phyloP scores from a whole-genome alignment of 2,888 invertebrate genomes.

The Hirtodrosophila alboralis region DNA sequence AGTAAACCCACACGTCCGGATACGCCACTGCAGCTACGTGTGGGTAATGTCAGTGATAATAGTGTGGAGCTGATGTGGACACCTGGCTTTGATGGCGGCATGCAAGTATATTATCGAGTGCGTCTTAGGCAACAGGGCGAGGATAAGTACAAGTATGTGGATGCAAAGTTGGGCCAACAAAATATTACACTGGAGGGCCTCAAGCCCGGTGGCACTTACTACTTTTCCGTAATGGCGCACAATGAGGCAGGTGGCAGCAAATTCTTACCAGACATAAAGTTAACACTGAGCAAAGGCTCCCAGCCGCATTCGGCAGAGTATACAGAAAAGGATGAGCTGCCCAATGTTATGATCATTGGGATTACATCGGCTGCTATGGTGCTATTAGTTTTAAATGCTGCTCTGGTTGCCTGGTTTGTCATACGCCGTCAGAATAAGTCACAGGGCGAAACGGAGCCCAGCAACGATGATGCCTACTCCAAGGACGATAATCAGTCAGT shows the following conservation, averaged over 20 bases:
- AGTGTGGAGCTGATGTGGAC: constrained; percentile 75
- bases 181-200: constrained; percentile 78
- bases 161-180: constrained; percentile 74
- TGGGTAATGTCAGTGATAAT: constrained; percentile 80
- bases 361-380: constrained; percentile 83
- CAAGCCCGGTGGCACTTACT: constrained; percentile 78
- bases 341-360: constrained; percentile 82
- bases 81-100: constrained; percentile 81
- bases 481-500: constrained; percentile 83
- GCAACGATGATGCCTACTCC: constrained; percentile 82
- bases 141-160: constrained; percentile 81
- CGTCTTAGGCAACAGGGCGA: constrained; percentile 77
- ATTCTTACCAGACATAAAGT: constrained; percentile 78
- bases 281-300: constrained; percentile 76
- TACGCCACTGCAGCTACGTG: constrained; percentile 71
- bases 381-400: constrained; percentile 78
- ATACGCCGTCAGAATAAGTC: constrained; percentile 81
- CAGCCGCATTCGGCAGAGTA: constrained; percentile 78
- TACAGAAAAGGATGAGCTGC: constrained; percentile 82
- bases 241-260: constrained; percentile 82
- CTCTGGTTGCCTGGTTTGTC: constrained; percentile 82
- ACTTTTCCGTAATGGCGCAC: constrained; percentile 82
- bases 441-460: constrained; percentile 79
- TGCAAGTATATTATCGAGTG: constrained; percentile 81
- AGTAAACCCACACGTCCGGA: constrained; percentile 81